These are phyloP conservation scores for Drosophila ohnishii DNA, from an alignment of 1,140 invertebrate genomes.

Conservation along the genomic window DNA sequence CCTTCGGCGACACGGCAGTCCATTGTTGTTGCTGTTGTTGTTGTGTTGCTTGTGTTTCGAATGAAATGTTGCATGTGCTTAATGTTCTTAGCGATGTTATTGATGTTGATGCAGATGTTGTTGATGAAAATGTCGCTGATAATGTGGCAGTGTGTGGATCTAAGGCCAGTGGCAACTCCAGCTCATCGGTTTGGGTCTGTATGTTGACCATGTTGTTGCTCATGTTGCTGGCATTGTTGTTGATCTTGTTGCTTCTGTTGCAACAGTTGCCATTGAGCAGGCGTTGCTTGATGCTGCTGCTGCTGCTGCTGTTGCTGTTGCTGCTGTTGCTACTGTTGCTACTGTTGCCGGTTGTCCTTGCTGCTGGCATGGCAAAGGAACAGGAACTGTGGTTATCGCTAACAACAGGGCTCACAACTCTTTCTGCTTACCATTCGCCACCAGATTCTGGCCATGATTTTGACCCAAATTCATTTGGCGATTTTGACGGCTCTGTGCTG, in stretches of 20 bases:
- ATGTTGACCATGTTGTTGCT: constrained; percentile 57
- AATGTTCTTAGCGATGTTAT: constrained; percentile 28
- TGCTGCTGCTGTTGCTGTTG: constrained; percentile 23
- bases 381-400: constrained; percentile 38
- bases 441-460: constrained; percentile 19
- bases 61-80: constrained; percentile 38
- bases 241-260: constrained; percentile 26
- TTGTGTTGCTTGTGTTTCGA: constrained; percentile 55
- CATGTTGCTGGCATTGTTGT: constrained; percentile 7
- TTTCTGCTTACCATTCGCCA: constrained; percentile 72
- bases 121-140: constrained; percentile 18
- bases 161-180: constrained; percentile 41
- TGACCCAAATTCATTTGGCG: constrained; percentile 26
- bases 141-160: constrained; percentile 26
- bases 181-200: constrained; percentile 76
- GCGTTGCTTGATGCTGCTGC: constrained; percentile 9
- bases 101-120: constrained; percentile 4
- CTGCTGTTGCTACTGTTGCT: constrained; percentile 14
- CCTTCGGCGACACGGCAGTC: constrained; percentile 68
- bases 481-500: constrained; percentile 8
- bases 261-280: constrained; percentile 63
- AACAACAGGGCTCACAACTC: constrained; percentile 59
- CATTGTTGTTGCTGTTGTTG: constrained; percentile 62
- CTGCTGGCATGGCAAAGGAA: constrained; percentile 43
- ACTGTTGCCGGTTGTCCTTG: constrained; percentile 51